Percentiles rank a stretch among this genome's conserved stretches.
These are phyloP conservation scores for Microplitis demolitor DNA, from an alignment of 1,140 invertebrate species.

Conservation along the genomic window DNA sequence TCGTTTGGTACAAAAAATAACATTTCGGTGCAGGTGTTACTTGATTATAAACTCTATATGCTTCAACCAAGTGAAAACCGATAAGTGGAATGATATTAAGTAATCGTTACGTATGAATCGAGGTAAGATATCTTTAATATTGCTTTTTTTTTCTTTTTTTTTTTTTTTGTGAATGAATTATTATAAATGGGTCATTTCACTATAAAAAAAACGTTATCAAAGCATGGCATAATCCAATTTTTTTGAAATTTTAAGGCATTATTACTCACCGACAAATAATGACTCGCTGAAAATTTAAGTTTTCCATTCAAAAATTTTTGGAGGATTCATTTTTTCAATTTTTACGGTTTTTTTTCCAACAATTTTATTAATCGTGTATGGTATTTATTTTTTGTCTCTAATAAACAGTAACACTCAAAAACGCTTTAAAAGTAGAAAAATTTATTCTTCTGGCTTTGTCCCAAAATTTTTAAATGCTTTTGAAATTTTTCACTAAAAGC, in stretches of 20 bases:
- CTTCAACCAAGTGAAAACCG: background rate
- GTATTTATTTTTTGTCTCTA: too few relatives aligned
- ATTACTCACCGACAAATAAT: background rate
- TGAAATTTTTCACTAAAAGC: too few relatives aligned
- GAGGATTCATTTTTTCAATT: too few relatives aligned
- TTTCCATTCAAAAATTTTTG: background rate
- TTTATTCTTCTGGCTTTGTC: too few relatives aligned
- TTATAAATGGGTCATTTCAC: background rate
- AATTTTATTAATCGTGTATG: too few relatives aligned
- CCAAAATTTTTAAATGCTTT: too few relatives aligned
- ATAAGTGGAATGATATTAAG: background rate
- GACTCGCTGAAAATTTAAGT: background rate
- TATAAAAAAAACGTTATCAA: too few relatives aligned
- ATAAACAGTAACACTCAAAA: too few relatives aligned
- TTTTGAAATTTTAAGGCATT: background rate
- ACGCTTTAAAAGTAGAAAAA: too few relatives aligned
- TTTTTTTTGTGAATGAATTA: background rate
- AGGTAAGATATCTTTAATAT: background rate
- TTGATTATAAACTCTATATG: background rate
- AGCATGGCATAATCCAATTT: too few relatives aligned
- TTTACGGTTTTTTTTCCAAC: too few relatives aligned
- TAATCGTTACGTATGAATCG: background rate
- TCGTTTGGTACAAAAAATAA: background rate
- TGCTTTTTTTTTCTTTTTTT: background rate
- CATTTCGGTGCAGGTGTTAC: background rate